Evolutionary conservation across 2,113 vertebrate genomes (phyloP), one percentile per base, ranked within the genome.

Genomic region (Australoheros scitulus): DNA sequence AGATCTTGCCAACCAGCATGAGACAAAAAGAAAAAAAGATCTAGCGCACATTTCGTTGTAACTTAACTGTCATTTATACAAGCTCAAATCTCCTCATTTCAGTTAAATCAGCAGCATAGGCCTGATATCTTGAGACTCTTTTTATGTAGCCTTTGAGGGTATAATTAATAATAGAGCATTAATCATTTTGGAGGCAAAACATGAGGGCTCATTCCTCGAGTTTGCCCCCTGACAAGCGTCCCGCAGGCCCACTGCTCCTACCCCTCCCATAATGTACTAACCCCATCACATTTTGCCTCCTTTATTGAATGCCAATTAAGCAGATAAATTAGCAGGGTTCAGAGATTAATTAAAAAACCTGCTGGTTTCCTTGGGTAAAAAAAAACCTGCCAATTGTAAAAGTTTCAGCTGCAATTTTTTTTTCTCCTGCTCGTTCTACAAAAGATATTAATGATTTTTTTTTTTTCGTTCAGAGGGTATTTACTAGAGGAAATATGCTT

Each of bases 131-230:
- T 76, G 87, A 87, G 91, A 91, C 72, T 90, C 59, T 84, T 88
- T 89, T 89, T 77, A 85, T 89, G 84, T 78, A 77, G 86, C 91
- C 91, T 84, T 76, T 84, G 88, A 94, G 94, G 91, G 87, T 87
- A 89, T 92, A 93, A 94, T 95, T 95, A 94, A 95, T 95, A 94
- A 94, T 88, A 90, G 84, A 90, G 77, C 89, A 92, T 94, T 93
- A 92, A 94, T 95, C 89, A 94, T 95, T 92, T 93, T 91, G 88
- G 79, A 92, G 87, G 85, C 89, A 70, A 79, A 90, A 92, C 61
- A 61, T 83, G 82, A 91, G 86, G 88, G 86, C 86, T 93, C 84
- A 85, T 90, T 92, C 82, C 83, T 90, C 38, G 61, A 81, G 82
- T 93, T 87, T 86, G 83, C 88, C 91, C 87, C 88, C 82, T 84